phyloP scores from a whole-genome alignment of 2,888 invertebrate genomes.

The Diachrysia chrysitis region DNA sequence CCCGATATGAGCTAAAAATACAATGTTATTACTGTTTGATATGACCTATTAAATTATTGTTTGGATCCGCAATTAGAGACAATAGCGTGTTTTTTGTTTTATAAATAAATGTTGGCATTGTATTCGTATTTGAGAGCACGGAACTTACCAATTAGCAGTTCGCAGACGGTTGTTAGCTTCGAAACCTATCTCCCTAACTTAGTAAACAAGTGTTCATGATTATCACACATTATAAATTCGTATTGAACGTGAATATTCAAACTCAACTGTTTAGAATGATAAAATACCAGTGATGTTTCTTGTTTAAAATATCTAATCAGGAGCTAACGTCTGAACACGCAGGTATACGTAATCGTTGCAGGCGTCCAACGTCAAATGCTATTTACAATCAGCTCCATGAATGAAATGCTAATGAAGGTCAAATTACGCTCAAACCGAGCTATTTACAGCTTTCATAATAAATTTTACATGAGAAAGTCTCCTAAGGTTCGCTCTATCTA shows the following conservation, averaged over 20 bases:
- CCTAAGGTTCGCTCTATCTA: background rate
- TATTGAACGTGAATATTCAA: constrained; percentile 12
- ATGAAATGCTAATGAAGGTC: constrained; percentile 25
- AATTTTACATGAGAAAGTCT: constrained; percentile 17
- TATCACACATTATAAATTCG: background rate
- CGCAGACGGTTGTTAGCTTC: background rate
- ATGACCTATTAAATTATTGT: constrained; percentile 36
- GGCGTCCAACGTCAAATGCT: background rate
- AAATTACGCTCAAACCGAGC: background rate
- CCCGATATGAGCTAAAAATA: constrained; percentile 43
- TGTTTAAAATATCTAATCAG: constrained; percentile 41
- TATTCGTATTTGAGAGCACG: constrained; percentile 12
- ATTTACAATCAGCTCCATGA: constrained; percentile 13
- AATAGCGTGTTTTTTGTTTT: constrained; percentile 20
- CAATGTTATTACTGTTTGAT: constrained; percentile 25
- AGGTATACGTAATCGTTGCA: constrained; percentile 13
- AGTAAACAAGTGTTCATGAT: constrained; percentile 1
- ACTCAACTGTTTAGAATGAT: constrained; percentile 38
- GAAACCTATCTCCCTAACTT: background rate
- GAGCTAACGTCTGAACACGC: constrained; percentile 2
- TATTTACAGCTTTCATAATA: constrained; percentile 14
- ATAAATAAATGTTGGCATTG: constrained; percentile 10
- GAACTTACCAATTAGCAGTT: constrained; percentile 16
- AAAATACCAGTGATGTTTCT: constrained; percentile 28
- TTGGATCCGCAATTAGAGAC: constrained; percentile 10